A percentile compares a stretch with the other conserved stretches of the same genome.
Conservation (phyloP, 2,797 vertebrate genomes). For the Erpetoichthys calabaricus region DNA sequence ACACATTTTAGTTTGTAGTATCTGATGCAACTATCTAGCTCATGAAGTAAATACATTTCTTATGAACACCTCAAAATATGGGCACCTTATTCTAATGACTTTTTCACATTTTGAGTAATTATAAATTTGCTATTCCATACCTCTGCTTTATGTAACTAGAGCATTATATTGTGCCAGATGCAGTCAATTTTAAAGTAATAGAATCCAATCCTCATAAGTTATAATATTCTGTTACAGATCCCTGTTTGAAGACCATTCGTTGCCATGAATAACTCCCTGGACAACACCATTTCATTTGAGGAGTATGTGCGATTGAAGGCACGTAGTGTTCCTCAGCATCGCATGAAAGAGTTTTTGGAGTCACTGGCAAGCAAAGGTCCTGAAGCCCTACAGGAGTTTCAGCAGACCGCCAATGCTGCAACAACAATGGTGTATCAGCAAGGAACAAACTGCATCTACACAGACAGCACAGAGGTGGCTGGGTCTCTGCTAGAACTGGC, state of each 20-base stretch:
- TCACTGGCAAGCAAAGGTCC: slow-evolving; percentile 82
- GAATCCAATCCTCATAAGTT: too few species aligned
- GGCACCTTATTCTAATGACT: too few species aligned
- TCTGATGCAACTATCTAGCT: too few species aligned
- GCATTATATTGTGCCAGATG: too few species aligned
- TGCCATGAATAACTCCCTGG: slow-evolving; percentile 90
- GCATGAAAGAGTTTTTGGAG: slow-evolving; percentile 96
- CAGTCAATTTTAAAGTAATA: too few species aligned
- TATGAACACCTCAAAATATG: too few species aligned
- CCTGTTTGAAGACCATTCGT: slow-evolving; percentile 15
- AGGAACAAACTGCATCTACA: slow-evolving; percentile 85
- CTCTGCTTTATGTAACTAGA: too few species aligned
- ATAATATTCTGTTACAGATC: too few species aligned
- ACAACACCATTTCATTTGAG: slow-evolving; percentile 86
- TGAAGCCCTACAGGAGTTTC: slow-evolving; percentile 86
- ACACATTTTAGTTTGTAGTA: too few species aligned
- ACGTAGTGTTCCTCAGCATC: slow-evolving; percentile 83
- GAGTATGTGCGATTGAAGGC: slow-evolving; percentile 92
- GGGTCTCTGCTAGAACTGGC: slow-evolving; percentile 89
- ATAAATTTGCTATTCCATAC: too few species aligned
- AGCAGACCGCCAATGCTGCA: slow-evolving; percentile 56
- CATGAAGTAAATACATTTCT: too few species aligned
- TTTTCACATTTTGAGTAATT: too few species aligned
- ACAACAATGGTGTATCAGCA: slow-evolving; percentile 92
- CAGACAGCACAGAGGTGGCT: slow-evolving; percentile 90